Conservation (phyloP, 1,140 invertebrate species). For the Manduca sexta region DNA sequence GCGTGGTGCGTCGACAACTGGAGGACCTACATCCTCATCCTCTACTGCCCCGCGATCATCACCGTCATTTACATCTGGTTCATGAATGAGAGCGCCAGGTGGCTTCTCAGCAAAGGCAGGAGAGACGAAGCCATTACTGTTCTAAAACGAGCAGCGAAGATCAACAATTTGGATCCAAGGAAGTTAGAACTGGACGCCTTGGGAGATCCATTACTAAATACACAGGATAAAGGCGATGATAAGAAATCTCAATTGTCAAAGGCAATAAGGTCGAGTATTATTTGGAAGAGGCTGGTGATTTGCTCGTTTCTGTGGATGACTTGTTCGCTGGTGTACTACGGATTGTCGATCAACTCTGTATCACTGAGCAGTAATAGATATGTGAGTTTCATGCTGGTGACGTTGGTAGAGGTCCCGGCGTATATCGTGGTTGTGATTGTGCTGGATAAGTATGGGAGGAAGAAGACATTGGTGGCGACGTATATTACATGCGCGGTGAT, state of each 20-base stretch:
- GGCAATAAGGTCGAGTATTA: conserved; percentile 74
- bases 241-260: conserved; percentile 52
- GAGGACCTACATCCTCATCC: conserved; percentile 78
- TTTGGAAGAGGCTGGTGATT: conserved; percentile 78
- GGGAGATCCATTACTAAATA: conserved; percentile 57
- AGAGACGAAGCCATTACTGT: conserved; percentile 80
- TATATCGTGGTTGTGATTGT: conserved; percentile 79
- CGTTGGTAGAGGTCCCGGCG: conserved; percentile 81
- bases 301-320: conserved; percentile 83
- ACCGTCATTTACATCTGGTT: conserved; percentile 88
- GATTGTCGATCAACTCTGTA: conserved; percentile 86
- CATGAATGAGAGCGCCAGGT: conserved; percentile 87
- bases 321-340: conserved; percentile 86
- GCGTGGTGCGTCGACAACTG: conserved; percentile 82
- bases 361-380: conserved; percentile 81
- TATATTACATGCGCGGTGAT: conserved; percentile 53
- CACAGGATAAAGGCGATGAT: conserved; percentile 36
- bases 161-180: conserved; percentile 78
- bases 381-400: conserved; percentile 80
- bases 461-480: conserved; percentile 55
- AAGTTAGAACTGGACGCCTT: conserved; percentile 73
- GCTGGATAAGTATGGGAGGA: conserved; percentile 78
- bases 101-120: conserved; percentile 85
- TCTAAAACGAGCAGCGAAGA: conserved; percentile 79
- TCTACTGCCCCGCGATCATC: conserved; percentile 79